A percentile compares a stretch with the other conserved stretches of the same genome.
Evolutionary conservation across 2,888 invertebrate species (phyloP).

Genomic region (Cylindroiulus punctatus): DNA sequence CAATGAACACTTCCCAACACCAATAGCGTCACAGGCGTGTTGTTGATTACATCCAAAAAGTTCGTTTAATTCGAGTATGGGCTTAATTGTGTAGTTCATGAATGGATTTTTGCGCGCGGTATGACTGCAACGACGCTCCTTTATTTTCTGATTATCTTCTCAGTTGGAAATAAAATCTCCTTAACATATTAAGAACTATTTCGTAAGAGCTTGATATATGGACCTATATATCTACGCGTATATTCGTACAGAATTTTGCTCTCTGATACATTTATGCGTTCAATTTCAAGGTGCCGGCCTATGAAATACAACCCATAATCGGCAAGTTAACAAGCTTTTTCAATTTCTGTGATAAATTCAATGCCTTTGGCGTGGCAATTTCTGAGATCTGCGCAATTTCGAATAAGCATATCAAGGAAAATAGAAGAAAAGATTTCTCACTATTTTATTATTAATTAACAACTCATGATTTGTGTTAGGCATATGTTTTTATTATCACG

Average conservation of each 20-base stretch:
- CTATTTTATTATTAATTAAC: background rate
- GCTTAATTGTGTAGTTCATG: background rate
- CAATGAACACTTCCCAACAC: background rate
- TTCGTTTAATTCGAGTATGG: background rate
- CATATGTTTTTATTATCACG: background rate
- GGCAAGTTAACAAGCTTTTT: background rate
- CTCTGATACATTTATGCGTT: too few relatives aligned
- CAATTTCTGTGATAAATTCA: background rate
- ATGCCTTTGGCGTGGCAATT: too few relatives aligned
- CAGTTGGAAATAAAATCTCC: conserved; percentile 9
- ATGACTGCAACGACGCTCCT: background rate
- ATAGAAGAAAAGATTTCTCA: background rate
- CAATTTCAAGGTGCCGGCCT: too few relatives aligned
- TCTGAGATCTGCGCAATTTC: background rate
- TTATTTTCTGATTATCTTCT: background rate
- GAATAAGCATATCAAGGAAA: background rate
- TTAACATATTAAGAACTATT: background rate
- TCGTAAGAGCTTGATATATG: background rate
- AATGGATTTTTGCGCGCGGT: background rate
- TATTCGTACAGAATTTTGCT: too few relatives aligned
- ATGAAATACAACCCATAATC: background rate
- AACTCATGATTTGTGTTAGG: background rate
- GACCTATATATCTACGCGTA: background rate
- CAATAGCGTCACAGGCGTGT: background rate
- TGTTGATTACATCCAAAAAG: background rate